Conservation (phyloP, 1,140 invertebrate species). For the Lerema accius region DNA sequence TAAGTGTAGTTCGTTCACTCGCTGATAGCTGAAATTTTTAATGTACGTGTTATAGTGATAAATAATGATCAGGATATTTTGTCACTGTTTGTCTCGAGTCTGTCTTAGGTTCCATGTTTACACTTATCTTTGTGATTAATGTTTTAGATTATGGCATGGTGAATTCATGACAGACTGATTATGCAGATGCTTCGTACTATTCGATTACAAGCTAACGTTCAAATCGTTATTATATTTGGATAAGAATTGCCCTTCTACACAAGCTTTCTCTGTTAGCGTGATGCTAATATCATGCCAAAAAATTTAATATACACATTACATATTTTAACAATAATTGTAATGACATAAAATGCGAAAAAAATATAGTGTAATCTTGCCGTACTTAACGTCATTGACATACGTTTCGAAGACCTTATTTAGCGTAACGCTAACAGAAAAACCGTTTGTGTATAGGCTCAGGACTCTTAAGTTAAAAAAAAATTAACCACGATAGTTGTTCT, state of each 20-base stretch:
- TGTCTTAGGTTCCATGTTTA: slow-evolving; percentile 72
- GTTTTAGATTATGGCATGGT: slow-evolving; percentile 59
- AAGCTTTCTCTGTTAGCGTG: too few relatives aligned
- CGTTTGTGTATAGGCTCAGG: too few relatives aligned
- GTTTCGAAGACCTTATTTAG: too few relatives aligned
- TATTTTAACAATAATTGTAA: too few relatives aligned
- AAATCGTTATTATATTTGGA: background rate
- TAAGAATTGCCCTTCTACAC: too few relatives aligned
- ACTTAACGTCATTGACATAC: too few relatives aligned
- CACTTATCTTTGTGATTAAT: slow-evolving; percentile 72
- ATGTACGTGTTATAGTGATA: slow-evolving; percentile 39
- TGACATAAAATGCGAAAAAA: too few relatives aligned
- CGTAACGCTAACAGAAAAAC: too few relatives aligned
- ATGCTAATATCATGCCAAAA: too few relatives aligned
- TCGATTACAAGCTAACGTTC: background rate
- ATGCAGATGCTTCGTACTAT: slow-evolving; percentile 34
- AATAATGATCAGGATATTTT: slow-evolving; percentile 58
- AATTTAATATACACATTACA: too few relatives aligned
- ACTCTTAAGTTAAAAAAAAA: background rate
- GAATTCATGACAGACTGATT: slow-evolving; percentile 60
- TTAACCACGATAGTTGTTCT: too few relatives aligned
- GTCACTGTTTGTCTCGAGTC: slow-evolving; percentile 53
- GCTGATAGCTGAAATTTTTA: slow-evolving; percentile 70
- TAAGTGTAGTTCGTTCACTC: slow-evolving; percentile 74
- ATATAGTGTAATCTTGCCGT: too few relatives aligned